Base-by-base conservation (phyloP, 64 coral and sea anemone species). In the Pocillopora damicornis region DNA sequence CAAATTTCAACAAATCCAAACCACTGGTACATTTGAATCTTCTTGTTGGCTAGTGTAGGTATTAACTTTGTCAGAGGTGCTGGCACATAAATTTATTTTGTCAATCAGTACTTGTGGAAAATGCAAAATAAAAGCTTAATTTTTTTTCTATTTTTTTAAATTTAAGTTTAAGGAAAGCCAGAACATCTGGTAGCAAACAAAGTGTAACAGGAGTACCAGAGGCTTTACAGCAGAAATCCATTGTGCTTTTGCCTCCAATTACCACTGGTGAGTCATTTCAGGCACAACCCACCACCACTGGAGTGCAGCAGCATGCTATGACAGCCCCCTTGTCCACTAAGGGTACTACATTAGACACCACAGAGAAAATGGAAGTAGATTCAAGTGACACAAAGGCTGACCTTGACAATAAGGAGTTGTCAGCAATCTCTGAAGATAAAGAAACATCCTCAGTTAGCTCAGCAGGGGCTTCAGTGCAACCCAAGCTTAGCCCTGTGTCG, bases 181-280 rank as follows among this genome's bases (percentile, higher is more conserved):
- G 73, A 76, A 58, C 15, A 38, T 37, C 60, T 37, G 86, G 76
- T 14, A 9, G 13, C 45, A 60, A 89, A 73, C 61, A 73, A 56
- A 68, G 75, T 73, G 26, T 74, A 79, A 37, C 25, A 57, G 56
- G 17, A 78, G 20, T 91, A 15, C 74, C 90, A 11, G 77, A 92
- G 62, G 90, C 90, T 15, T 34, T 92, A 12, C 90, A 92, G 62
- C 42, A 87, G 80, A 92, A 92, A 63, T 92, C 83, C 10, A 87
- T 75, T 79, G 83, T 83, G 23, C 83, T 92, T 37, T 56, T 92
- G 7, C 83, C 82, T 59, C 88, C 88, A 26, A 38, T 9, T 12
- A 60, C 7, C 38, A 8, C 67, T 10, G 67, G 63, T 36, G 36
- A 76, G 30, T 61, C 72, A 3, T 68, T 69, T 16, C 82, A 87